phyloP scores from a whole-genome alignment of 2,113 vertebrate genomes.

The Trichechus manatus region DNA sequence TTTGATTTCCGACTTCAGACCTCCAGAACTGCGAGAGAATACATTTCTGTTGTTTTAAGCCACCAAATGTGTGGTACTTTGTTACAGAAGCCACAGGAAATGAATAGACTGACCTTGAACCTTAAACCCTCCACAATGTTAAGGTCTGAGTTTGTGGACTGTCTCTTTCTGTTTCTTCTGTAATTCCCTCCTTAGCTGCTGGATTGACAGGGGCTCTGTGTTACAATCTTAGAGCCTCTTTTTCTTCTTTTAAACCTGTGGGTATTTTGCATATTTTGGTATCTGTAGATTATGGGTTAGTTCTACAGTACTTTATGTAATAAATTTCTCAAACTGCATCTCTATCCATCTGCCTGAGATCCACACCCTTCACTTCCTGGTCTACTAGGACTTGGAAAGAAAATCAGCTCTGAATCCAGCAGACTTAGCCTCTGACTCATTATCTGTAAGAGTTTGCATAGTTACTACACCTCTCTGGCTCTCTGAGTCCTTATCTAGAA shows the following conservation, averaged over 20 bases:
- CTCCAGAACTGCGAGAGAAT: background rate
- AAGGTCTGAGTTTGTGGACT: background rate
- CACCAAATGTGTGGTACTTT: background rate
- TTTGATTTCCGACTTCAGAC: background rate
- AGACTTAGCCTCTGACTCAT: background rate
- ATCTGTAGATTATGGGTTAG: background rate
- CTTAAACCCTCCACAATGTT: background rate
- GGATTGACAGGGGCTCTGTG: background rate
- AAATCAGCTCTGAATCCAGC: background rate
- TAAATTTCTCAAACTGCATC: background rate
- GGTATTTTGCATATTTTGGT: background rate
- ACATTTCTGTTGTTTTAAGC: background rate
- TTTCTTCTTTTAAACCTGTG: background rate
- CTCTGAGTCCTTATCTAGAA: background rate
- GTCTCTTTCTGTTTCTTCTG: background rate
- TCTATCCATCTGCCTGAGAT: background rate
- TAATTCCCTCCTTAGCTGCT: background rate
- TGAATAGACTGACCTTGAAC: background rate
- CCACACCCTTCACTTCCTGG: background rate
- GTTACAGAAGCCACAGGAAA: background rate
- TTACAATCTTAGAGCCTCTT: background rate
- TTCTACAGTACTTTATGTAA: background rate
- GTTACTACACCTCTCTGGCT: background rate
- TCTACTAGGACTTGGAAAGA: background rate
- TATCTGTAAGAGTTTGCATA: background rate